These are phyloP conservation scores for Lycocerus yunnanus DNA, from an alignment of 2,888 invertebrate genomes.

Conservation along the genomic window DNA sequence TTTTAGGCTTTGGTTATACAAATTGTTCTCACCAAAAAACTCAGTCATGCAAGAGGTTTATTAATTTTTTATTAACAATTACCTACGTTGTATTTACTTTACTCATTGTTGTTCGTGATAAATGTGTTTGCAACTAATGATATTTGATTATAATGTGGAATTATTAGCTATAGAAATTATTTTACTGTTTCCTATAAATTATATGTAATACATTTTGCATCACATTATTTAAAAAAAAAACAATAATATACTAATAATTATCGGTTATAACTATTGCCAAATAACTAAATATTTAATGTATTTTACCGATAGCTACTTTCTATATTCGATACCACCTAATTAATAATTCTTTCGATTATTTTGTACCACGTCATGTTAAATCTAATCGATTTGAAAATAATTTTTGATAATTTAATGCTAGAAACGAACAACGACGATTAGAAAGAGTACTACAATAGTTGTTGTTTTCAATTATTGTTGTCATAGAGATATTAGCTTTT, in stretches of 20 bases:
- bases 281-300: background rate
- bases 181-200: background rate
- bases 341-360: background rate
- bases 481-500: slow-evolving; percentile 29
- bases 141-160: background rate
- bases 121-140: background rate
- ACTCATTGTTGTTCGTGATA: background rate
- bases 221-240: background rate
- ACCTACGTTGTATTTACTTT: background rate
- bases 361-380: slow-evolving; percentile 16
- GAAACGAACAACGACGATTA: background rate
- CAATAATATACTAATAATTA: background rate
- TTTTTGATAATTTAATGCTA: slow-evolving; percentile 15
- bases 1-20: background rate
- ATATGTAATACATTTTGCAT: background rate
- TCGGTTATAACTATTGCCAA: background rate
- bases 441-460: slow-evolving; percentile 6
- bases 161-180: background rate
- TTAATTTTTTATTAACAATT: background rate
- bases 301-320: background rate
- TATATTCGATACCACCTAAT: background rate
- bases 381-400: slow-evolving; percentile 22
- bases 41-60: background rate
- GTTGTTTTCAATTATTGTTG: slow-evolving; percentile 26
- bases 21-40: background rate